Conservation (phyloP, 1,140 invertebrate genomes). For the Aphis craccivora region DNA sequence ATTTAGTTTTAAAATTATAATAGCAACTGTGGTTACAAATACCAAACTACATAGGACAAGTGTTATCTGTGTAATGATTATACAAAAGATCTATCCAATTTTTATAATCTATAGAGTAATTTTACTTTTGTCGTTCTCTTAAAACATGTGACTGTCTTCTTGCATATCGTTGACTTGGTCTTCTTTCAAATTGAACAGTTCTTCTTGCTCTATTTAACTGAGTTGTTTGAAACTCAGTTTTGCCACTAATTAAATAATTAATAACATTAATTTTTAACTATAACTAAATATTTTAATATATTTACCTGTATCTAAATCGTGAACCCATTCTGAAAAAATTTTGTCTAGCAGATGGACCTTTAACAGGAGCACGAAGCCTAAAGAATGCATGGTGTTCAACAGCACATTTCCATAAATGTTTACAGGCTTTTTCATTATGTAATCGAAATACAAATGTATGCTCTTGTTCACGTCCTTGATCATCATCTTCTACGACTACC, state of each 20-base stretch:
- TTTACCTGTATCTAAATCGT: conserved; percentile 87
- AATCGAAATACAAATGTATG: conserved; percentile 91
- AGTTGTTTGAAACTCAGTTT: conserved; percentile 96
- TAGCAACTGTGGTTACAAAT: not conserved
- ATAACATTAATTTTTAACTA: not conserved
- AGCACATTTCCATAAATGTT: conserved; percentile 99
- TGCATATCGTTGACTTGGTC: conserved; percentile 95
- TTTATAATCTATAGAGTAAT: not conserved
- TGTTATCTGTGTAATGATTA: not conserved
- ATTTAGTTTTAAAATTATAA: not conserved
- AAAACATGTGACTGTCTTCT: conserved; percentile 85
- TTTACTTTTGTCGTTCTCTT: conserved; percentile 70
- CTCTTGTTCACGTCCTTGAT: conserved; percentile 90
- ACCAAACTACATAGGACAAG: not conserved
- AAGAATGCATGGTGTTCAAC: conserved; percentile 99
- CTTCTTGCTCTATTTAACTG: conserved; percentile 85
- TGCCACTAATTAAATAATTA: conserved; percentile 66
- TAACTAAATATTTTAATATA: not conserved
- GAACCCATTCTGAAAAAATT: conserved; percentile 98
- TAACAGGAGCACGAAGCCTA: conserved; percentile 87
- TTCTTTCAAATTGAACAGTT: conserved; percentile 92
- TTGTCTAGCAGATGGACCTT: conserved; percentile 86
- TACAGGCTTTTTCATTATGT: conserved; percentile 96
- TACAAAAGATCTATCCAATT: not conserved
- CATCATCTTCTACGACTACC: conserved; percentile 95